A percentile compares a stretch with the other conserved stretches of the same genome.
phyloP scores from a whole-genome alignment of 1,140 invertebrate species.

The Drosophila pallidifrons region DNA sequence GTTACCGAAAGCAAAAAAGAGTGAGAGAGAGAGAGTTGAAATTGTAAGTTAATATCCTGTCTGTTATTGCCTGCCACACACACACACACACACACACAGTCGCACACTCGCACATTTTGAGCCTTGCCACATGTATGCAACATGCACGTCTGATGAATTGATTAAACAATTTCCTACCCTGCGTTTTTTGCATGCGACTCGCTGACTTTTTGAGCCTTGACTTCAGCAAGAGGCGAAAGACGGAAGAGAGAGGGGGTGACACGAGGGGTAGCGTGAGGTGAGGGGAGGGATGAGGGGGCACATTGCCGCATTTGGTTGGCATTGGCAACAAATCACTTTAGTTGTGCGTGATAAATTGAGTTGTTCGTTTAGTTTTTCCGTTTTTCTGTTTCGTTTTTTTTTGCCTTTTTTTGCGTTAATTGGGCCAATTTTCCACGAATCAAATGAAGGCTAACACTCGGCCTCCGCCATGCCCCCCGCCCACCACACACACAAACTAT shows the following conservation, averaged over 20 bases:
- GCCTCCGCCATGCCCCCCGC: not conserved
- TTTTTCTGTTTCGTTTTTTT: not conserved
- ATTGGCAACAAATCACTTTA: slow-evolving; percentile 83
- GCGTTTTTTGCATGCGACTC: slow-evolving; percentile 53
- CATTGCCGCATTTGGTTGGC: slow-evolving; percentile 58
- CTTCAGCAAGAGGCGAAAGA: not conserved
- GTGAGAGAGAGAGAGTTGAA: slow-evolving; percentile 33
- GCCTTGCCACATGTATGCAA: slow-evolving; percentile 29
- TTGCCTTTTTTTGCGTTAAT: slow-evolving; percentile 69
- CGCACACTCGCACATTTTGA: slow-evolving; percentile 13
- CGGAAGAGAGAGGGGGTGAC: no score
- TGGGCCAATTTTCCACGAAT: slow-evolving; percentile 77
- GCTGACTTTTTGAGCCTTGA: slow-evolving; percentile 39
- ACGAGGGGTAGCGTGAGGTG: not conserved
- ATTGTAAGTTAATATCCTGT: slow-evolving; percentile 83
- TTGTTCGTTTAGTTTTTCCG: slow-evolving; percentile 53
- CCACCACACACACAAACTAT: not conserved
- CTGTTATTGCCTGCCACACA: slow-evolving; percentile 76
- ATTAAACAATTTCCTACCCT: slow-evolving; percentile 83
- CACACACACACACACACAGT: slow-evolving; percentile 33
- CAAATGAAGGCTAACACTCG: slow-evolving; percentile 46
- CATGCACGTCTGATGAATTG: slow-evolving; percentile 78
- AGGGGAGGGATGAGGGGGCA: not conserved
- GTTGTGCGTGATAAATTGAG: slow-evolving; percentile 83
- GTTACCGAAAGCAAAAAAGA: no score